These are phyloP conservation scores for Eolophus roseicapilla DNA, from an alignment of 2,113 vertebrate species.

Conservation along the genomic window DNA sequence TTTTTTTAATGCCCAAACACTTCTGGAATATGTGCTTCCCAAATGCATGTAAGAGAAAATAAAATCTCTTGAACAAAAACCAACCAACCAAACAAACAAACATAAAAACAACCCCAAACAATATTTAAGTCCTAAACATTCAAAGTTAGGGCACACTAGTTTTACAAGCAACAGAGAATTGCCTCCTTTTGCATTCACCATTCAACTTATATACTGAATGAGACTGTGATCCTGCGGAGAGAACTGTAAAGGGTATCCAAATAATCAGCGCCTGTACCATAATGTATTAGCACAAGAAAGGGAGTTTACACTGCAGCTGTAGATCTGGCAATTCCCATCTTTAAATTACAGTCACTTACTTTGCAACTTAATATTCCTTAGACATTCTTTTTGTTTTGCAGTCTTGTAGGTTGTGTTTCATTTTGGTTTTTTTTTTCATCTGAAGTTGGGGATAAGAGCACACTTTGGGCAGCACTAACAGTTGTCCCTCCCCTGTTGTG, in stretches of 20 bases:
- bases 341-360: neutral
- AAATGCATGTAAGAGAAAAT: neutral
- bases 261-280: neutral
- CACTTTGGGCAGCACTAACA: rapidly evolving
- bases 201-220: neutral
- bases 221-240: neutral
- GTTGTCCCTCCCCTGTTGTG: neutral
- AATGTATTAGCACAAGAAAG: neutral
- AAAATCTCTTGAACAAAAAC: neutral
- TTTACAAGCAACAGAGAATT: neutral
- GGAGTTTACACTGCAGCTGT: neutral
- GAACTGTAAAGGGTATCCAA: neutral
- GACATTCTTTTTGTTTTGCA: neutral
- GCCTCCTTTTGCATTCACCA: neutral
- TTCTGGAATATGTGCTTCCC: neutral
- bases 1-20: neutral
- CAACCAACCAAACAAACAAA: neutral
- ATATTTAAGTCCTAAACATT: neutral
- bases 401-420: neutral
- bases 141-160: neutral
- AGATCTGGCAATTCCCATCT: neutral
- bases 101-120: neutral
- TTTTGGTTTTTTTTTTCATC: neutral
- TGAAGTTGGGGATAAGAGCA: rapidly evolving
- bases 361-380: neutral